Conservation (phyloP, 1,140 invertebrate species). For the Drusus annulatus region DNA sequence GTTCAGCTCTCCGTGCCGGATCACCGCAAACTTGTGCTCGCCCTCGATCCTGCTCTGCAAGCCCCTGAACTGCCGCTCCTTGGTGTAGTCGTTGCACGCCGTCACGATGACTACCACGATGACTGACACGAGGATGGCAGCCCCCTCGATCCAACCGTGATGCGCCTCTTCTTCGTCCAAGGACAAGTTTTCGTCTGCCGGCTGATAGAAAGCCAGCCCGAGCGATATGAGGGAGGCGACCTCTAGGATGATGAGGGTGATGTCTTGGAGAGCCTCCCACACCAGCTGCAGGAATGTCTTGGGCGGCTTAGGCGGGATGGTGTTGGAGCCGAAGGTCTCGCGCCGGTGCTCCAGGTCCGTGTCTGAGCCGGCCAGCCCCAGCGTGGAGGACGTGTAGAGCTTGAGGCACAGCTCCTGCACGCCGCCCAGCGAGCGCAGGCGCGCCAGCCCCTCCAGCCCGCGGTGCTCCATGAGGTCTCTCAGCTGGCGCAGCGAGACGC, state of each 20-base stretch:
- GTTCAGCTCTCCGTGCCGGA: constrained; percentile 73
- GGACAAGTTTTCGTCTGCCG: constrained; percentile 16
- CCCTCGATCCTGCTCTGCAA: constrained; percentile 79
- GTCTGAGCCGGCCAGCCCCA: constrained; percentile 73
- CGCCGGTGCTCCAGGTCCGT: constrained; percentile 73
- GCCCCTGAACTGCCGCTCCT: constrained; percentile 79
- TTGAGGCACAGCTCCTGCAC: constrained; percentile 88
- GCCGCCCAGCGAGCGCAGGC: constrained; percentile 82
- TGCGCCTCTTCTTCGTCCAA: constrained; percentile 62
- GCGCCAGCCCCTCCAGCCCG: constrained; percentile 82
- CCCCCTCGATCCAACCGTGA: constrained; percentile 76
- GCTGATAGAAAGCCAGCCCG: constrained; percentile 65
- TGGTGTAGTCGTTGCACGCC: constrained; percentile 79
- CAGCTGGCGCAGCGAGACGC: constrained; percentile 84
- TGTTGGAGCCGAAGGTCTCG: constrained; percentile 76
- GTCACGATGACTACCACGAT: constrained; percentile 79
- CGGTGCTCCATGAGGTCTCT: constrained; percentile 89
- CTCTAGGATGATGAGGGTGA: constrained; percentile 78
- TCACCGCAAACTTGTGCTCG: constrained; percentile 80
- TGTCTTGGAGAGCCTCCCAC: constrained; percentile 81
- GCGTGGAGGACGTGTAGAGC: constrained; percentile 87
- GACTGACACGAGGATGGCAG: constrained; percentile 77
- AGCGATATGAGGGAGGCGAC: constrained; percentile 72
- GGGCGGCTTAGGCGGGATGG: constrained; percentile 74
- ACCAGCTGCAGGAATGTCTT: constrained; percentile 75